phyloP scores from a whole-genome alignment of 2,888 invertebrate species.

The Brachyptera risi region DNA sequence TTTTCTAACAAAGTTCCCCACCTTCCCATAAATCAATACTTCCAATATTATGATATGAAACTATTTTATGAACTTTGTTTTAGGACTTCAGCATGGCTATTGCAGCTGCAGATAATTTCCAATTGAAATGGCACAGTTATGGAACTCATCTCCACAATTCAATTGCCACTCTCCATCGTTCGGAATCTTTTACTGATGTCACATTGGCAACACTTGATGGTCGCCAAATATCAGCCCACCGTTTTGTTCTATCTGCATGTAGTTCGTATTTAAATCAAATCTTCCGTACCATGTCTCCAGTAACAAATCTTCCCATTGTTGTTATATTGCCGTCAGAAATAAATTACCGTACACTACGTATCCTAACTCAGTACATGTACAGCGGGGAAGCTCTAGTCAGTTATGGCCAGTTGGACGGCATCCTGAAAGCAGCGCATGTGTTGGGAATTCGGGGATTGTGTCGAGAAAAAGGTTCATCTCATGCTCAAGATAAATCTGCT shows the following conservation, averaged over 20 bases:
- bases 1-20: no score
- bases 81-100: constrained; percentile 46
- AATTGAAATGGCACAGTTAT: constrained; percentile 86
- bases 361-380: constrained; percentile 83
- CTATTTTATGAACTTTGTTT: not conserved
- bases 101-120: constrained; percentile 68
- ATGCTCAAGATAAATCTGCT: not conserved
- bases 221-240: constrained; percentile 77
- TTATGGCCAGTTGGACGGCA: constrained; percentile 76
- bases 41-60: no score
- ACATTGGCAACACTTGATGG: constrained; percentile 74
- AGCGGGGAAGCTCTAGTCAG: constrained; percentile 79
- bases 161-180: constrained; percentile 70
- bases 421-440: constrained; percentile 76
- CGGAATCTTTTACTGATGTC: constrained; percentile 79
- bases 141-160: constrained; percentile 76
- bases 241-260: constrained; percentile 79
- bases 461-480: constrained; percentile 47
- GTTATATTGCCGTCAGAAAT: constrained; percentile 78
- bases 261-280: constrained; percentile 61
- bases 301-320: constrained; percentile 46
- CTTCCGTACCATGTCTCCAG: constrained; percentile 47
- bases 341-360: constrained; percentile 72
- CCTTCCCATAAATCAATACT: constrained; percentile 1
- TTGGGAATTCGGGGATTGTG: constrained; percentile 77